Conservation (phyloP, 2,888 invertebrate species). For the Cremastinae sp. region DNA sequence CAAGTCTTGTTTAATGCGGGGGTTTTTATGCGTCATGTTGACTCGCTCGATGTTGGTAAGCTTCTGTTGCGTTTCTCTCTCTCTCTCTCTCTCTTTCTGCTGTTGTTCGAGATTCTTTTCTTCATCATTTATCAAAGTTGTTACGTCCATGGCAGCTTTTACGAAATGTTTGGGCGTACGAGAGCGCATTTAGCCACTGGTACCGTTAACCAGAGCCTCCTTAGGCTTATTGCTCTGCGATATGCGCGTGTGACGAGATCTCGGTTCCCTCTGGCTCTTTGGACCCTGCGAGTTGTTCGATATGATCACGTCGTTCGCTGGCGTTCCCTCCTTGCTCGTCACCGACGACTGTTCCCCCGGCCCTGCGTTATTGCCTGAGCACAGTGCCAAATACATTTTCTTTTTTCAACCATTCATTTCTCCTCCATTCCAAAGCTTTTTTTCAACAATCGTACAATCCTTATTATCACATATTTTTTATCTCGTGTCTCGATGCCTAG, state of each 20-base stretch:
- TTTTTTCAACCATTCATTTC: conserved; percentile 6
- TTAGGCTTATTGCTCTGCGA: conserved; percentile 83
- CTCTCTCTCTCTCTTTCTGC: conserved; percentile 72
- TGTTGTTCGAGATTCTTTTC: conserved; percentile 68
- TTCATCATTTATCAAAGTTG: conserved; percentile 43
- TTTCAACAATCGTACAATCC: background rate
- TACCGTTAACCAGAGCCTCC: conserved; percentile 86
- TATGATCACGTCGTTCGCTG: conserved; percentile 74
- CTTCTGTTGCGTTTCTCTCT: conserved; percentile 67
- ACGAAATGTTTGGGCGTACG: conserved; percentile 19
- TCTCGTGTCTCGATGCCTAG: conserved; percentile 7
- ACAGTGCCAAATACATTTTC: conserved; percentile 53
- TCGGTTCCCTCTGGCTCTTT: conserved; percentile 78
- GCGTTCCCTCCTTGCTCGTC: conserved; percentile 76
- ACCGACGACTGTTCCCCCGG: conserved; percentile 76
- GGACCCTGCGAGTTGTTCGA: conserved; percentile 77
- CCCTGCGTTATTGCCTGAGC: conserved; percentile 75
- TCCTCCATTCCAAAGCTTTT: background rate
- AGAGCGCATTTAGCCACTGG: conserved; percentile 79
- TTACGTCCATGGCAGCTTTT: conserved; percentile 50
- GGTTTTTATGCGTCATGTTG: conserved; percentile 76
- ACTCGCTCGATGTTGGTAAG: conserved; percentile 62
- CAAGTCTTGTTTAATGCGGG: conserved; percentile 75
- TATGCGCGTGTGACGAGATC: conserved; percentile 76
- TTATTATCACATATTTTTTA: background rate